A percentile compares a stretch with the other conserved stretches of the same genome.
phyloP scores from a whole-genome alignment of 2,888 invertebrate genomes.

The Stictocephala bisonia region DNA sequence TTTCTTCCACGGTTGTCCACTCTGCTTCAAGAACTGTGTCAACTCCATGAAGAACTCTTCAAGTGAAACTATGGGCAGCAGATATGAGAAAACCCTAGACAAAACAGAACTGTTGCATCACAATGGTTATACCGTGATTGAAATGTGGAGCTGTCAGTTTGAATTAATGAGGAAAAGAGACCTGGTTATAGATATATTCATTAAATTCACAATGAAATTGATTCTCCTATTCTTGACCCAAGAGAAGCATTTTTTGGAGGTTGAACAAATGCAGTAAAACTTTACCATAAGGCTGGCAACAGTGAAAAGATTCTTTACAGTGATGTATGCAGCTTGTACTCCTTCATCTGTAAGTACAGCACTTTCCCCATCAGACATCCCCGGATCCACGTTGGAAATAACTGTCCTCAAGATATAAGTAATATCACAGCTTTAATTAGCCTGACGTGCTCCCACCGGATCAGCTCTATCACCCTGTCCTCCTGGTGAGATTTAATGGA shows the following conservation, averaged over 20 bases:
- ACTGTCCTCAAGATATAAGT: background rate
- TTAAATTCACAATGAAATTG: background rate
- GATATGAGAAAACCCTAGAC: conserved; percentile 11
- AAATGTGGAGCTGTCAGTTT: conserved; percentile 54
- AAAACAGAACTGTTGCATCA: background rate
- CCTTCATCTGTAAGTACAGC: conserved; percentile 59
- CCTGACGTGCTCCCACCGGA: conserved; percentile 31
- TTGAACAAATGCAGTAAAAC: conserved; percentile 50
- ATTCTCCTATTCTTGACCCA: conserved; percentile 51
- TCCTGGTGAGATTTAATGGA: conserved; percentile 57
- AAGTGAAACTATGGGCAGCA: background rate
- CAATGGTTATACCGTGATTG: conserved; percentile 38
- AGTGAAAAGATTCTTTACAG: conserved; percentile 58
- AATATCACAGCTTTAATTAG: conserved; percentile 24
- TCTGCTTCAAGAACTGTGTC: conserved; percentile 43
- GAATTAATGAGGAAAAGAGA: conserved; percentile 46
- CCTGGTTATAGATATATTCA: conserved; percentile 2
- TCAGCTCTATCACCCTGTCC: conserved; percentile 59
- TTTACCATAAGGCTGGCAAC: conserved; percentile 53
- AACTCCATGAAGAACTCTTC: background rate
- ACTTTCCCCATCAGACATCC: conserved; percentile 61
- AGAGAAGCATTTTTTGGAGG: conserved; percentile 59
- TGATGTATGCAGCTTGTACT: conserved; percentile 60
- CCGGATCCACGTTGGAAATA: conserved; percentile 52
- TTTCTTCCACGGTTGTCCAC: conserved; percentile 57